Base-by-base conservation (phyloP, 2,113 vertebrate genomes). In the Petromus typicus region DNA sequence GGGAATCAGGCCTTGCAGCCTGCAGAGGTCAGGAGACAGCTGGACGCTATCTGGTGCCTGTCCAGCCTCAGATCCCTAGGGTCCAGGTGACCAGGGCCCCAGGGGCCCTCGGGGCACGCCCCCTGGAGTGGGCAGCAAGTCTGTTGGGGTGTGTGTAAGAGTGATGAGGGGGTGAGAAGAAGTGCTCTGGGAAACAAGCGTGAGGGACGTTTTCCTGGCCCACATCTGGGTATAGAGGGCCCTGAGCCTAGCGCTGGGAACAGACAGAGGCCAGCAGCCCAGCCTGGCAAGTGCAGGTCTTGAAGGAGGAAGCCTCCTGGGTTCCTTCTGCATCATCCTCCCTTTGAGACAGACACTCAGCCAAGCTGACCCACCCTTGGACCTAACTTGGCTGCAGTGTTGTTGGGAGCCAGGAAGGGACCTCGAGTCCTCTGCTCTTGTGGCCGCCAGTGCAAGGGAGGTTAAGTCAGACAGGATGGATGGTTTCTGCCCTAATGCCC, bases 311-410 rank as follows among this genome's bases (percentile, higher is more conserved):
- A 32, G 13, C 8, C 54, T 57, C 32, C 10, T 51, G 20, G 51
- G 10, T 8, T 37, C 45, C 67, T 51, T 63, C n/a, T n/a, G 18
- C 14, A 12, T 57, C 69, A 86, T 23, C 30, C 71, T 63, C 86
- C 51, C 48, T 69, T 88, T 12, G 30, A n/a, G 86, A 67, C 30
- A 95, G 61, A 51, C 45, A 12, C 34, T 2, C 18, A 54, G 64
- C 32, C 48, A 1, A 11, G 34, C 0, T 54, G 71, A 94, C 18
- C 22, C 30, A 32, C 12, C 56, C 25, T 32, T 13, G 17, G 45
- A 45, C 59, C 45, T 73, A 5, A 45, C 7, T 5, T 48, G 67
- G 61, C 32, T 0, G 0, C 18, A 7, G 0, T 7, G 27, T 69
- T 51, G 30, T 40, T 25, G 61, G 32, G 82, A 82, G 30, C 51